A percentile compares a stretch with the other conserved stretches of the same genome.
Conservation (phyloP, 2,888 invertebrate genomes). For the Antheraea assamensis region DNA sequence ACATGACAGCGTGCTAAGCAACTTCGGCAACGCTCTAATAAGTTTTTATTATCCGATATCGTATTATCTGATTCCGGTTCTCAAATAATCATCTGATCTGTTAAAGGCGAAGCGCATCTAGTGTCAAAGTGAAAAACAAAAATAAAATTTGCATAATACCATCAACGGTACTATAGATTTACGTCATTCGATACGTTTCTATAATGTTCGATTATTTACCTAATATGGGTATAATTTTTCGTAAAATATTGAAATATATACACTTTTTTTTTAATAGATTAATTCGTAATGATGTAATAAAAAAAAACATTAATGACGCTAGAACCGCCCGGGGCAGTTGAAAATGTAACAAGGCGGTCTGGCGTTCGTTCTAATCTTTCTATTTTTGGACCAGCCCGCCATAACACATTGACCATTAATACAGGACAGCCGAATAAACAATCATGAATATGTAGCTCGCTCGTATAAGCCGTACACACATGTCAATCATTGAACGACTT, state of each 20-base stretch:
- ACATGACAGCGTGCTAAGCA: neutral
- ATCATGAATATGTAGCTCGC: constrained; percentile 50
- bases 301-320: constrained; percentile 17
- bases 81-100: neutral
- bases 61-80: neutral
- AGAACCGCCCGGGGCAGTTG: constrained; percentile 34
- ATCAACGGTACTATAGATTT: neutral
- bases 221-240: neutral
- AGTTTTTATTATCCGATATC: neutral
- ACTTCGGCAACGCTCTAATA: neutral
- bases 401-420: constrained; percentile 45
- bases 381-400: constrained; percentile 51
- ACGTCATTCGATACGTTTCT: neutral
- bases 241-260: constrained; percentile 12
- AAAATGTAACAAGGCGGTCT: constrained; percentile 62
- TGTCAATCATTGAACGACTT: constrained; percentile 54
- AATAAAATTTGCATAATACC: neutral
- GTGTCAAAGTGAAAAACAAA: neutral
- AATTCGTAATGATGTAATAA: constrained; percentile 21
- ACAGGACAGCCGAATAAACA: constrained; percentile 53
- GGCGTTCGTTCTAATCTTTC: constrained; percentile 54
- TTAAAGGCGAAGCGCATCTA: neutral
- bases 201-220: neutral
- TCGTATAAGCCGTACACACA: constrained; percentile 52
- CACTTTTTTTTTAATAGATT: constrained; percentile 23